Evolutionary conservation across 1,140 invertebrate species (phyloP), one percentile per base, ranked within the genome.

Genomic region (Hyphantria cunea): DNA sequence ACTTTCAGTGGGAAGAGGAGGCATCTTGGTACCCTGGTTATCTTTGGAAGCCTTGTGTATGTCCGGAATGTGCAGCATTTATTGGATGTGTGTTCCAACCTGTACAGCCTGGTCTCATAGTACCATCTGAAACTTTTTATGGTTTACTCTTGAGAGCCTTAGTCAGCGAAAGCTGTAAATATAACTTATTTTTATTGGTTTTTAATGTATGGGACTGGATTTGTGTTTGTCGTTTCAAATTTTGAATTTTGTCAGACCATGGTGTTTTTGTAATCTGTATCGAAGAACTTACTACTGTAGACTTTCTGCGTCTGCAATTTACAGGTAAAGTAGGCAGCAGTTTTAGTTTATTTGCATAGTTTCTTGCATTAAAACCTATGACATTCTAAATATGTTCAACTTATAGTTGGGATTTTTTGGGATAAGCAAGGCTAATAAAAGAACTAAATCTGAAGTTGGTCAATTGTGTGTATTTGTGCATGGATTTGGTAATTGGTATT

Each of bases 1-100:
- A 49, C 9, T 12, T 86, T 60, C 76, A 90, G 86, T 89, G 87
- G 87, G 72, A 80, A 44, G 70, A 78, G 54, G 76, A 72, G 64
- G 70, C 84, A 33, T 77, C 79, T 55, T 90, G 86, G 84, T 90
- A 80, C 74, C 78, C 84, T 42, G 82, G 76, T 34, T 87, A 82
- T 65, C 66, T 53, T 7, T 86, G 81, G 80, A 85, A 78, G 63
- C 72, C 72, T 12, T 90, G 87, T 59, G 52, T 82, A 8, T 90
- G 87, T 54, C 73, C 82, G 15, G 78, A 81, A 9, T 90, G 87
- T 72, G 80, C 77, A 37, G 56, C 55, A 8, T 76, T 75, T 49
- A 25, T 88, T 47, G 87, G 87, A 32, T 89, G 81, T 78, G 58
- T 82, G 17, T 90, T 84, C 80, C 58, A 84, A 61, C 75, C 81